These are phyloP conservation scores for Elephas maximus DNA, from an alignment of 2,113 vertebrate genomes.

Conservation along the genomic window DNA sequence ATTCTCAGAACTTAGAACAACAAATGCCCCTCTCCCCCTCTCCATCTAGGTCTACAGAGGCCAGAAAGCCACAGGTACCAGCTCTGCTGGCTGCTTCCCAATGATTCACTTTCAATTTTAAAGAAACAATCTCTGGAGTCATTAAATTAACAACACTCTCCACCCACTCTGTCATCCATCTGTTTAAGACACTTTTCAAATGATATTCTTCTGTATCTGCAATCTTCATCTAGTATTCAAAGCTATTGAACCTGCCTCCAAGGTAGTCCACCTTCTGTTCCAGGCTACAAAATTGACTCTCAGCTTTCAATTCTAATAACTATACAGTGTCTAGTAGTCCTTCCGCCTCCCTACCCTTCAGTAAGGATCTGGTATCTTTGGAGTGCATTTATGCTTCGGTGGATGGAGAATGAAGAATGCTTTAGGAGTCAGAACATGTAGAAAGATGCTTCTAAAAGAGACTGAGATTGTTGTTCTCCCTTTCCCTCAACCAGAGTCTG, in stretches of 20 bases:
- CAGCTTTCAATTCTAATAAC: conserved; percentile 88
- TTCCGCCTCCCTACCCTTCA: neutral
- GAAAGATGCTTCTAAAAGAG: conserved; percentile 63
- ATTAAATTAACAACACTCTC: conserved; percentile 89
- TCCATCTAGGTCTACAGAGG: conserved; percentile 69
- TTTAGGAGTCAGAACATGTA: conserved; percentile 72
- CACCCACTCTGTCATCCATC: conserved; percentile 86
- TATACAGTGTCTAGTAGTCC: conserved; percentile 73
- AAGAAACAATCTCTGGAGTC: conserved; percentile 87
- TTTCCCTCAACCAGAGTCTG: neutral
- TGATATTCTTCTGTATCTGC: conserved; percentile 86
- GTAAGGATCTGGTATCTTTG: conserved; percentile 76
- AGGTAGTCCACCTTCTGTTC: conserved; percentile 87
- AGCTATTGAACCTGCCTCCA: conserved; percentile 86
- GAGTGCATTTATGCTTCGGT: neutral
- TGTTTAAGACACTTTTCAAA: conserved; percentile 89
- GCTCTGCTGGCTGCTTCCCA: conserved; percentile 83
- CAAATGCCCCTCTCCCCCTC: neutral
- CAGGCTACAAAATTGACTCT: conserved; percentile 82
- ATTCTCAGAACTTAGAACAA: conserved; percentile 10
- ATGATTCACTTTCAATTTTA: conserved; percentile 87
- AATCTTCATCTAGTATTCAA: conserved; percentile 88
- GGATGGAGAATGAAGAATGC: neutral
- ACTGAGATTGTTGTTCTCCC: neutral
- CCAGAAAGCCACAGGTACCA: conserved; percentile 80